phyloP scores from a whole-genome alignment of 1,140 invertebrate genomes.

The Saccostrea echinata region DNA sequence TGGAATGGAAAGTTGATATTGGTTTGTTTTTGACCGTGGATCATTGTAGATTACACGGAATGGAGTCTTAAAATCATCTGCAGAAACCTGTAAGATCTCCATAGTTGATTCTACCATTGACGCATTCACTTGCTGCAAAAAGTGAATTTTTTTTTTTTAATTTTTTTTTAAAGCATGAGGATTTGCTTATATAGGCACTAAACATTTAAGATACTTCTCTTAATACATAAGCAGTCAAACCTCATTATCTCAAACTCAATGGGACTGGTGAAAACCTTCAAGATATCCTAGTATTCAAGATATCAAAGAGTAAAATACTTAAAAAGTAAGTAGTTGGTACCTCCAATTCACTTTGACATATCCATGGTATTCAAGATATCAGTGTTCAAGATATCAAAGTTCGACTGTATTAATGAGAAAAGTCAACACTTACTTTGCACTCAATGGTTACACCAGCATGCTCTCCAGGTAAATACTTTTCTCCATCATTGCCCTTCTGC shows the following conservation, averaged over 20 bases:
- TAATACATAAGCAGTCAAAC: too few species aligned
- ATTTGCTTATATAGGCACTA: too few species aligned
- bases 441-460: not conserved
- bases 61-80: not conserved
- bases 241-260: too few species aligned
- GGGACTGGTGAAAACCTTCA: too few species aligned
- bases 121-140: not conserved
- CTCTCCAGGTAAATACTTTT: not conserved
- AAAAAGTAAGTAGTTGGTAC: too few species aligned
- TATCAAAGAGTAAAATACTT: too few species aligned
- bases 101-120: not conserved
- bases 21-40: not conserved
- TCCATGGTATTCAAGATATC: too few species aligned
- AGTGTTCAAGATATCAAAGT: too few species aligned
- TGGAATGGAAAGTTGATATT: not conserved
- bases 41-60: conserved; percentile 17
- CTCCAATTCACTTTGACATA: too few species aligned
- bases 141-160: not conserved
- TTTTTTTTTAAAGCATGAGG: too few species aligned
- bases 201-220: too few species aligned
- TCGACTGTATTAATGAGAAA: not conserved
- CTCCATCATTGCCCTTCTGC: not conserved
- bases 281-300: too few species aligned
- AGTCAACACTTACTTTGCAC: not conserved
- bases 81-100: not conserved